phyloP scores from a whole-genome alignment of 2,797 vertebrate genomes.

The Anniella stebbinsi region DNA sequence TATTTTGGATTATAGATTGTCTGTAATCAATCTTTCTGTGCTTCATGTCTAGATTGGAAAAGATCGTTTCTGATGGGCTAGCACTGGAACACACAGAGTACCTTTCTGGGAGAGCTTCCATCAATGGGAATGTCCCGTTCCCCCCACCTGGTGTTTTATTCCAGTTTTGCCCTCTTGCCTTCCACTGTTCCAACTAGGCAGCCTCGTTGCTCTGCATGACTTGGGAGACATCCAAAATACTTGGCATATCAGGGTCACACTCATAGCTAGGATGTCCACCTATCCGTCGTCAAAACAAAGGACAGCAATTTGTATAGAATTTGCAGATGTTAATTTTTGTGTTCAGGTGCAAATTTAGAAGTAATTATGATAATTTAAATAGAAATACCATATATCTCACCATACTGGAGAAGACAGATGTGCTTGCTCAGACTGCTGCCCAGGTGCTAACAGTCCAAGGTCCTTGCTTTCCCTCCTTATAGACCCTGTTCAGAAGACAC shows the following conservation, averaged over 20 bases:
- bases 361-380: not conserved
- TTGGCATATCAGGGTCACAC: not conserved
- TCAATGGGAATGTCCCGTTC: not conserved
- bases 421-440: not conserved
- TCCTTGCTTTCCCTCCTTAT: not conserved
- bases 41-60: not conserved
- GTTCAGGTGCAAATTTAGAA: not conserved
- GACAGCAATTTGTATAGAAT: no score
- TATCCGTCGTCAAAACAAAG: no score
- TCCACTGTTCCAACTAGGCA: not conserved
- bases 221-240: not conserved
- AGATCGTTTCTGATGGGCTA: not conserved
- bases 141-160: not conserved
- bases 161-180: not conserved
- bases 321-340: no score
- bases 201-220: not conserved
- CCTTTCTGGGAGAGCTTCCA: not conserved
- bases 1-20: not conserved
- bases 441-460: not conserved
- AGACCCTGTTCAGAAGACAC: no score
- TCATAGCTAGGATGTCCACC: not conserved
- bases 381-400: not conserved
- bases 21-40: conserved; percentile 19
- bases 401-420: not conserved
- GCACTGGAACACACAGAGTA: conserved; percentile 4